Percentiles rank a stretch among this genome's conserved stretches.
phyloP scores from a whole-genome alignment of 2,797 vertebrate genomes.

The Erethizon dorsatum region DNA sequence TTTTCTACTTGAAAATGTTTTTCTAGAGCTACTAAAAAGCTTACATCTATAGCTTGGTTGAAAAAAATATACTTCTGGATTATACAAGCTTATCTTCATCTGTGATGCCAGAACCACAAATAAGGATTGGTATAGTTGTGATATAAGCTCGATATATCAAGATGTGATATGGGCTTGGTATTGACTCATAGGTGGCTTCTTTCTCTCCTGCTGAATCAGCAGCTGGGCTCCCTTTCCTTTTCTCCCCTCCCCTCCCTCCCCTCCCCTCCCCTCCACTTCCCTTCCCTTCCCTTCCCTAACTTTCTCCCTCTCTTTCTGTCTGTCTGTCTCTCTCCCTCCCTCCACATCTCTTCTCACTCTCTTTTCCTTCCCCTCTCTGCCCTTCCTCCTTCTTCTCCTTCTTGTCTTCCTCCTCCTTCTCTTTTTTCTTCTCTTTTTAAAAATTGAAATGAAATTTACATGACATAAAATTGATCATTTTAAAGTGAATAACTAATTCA shows the following conservation, averaged over 20 bases:
- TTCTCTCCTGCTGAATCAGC: background rate
- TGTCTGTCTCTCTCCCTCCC: no score
- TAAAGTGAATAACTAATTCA: background rate
- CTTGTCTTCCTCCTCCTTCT: background rate
- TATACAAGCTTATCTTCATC: background rate
- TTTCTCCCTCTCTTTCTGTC: background rate
- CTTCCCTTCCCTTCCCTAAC: accelerated
- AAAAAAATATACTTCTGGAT: background rate
- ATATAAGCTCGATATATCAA: background rate
- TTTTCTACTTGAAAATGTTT: background rate
- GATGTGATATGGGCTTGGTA: background rate
- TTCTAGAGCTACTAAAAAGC: background rate
- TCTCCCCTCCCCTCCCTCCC: accelerated
- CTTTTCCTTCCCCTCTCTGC: background rate
- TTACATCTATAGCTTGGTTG: background rate
- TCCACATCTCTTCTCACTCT: background rate
- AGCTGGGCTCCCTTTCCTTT: background rate
- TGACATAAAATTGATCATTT: background rate
- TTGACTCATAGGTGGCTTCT: background rate
- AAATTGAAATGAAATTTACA: background rate
- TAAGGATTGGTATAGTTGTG: background rate
- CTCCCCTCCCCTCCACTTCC: accelerated
- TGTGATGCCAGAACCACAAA: background rate
- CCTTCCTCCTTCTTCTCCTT: background rate
- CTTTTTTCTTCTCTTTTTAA: background rate